These are phyloP conservation scores for Oikopleura albicans DNA, from an alignment of 23 tunicate genomes.

Conservation along the genomic window DNA sequence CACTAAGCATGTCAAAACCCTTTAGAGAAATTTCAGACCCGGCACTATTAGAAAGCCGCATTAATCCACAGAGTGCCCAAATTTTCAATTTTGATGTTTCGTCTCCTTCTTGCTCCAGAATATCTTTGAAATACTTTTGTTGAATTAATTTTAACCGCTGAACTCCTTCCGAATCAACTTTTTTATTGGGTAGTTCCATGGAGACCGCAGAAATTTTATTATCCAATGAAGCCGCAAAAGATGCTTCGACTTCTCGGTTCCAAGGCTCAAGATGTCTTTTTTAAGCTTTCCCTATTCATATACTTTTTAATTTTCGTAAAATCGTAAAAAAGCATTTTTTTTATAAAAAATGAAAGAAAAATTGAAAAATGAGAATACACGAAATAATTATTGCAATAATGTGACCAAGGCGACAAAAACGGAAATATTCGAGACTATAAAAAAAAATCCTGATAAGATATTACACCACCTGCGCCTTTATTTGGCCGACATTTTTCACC, in stretches of 20 bases:
- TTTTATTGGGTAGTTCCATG: neutral
- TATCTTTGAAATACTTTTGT: neutral
- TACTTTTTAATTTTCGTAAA: too few species aligned
- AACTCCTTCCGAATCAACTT: neutral
- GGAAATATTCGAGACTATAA: too few species aligned
- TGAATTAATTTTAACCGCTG: neutral
- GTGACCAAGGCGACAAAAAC: too few species aligned
- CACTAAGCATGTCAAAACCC: neutral
- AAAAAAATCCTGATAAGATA: too few species aligned
- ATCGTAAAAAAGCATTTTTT: too few species aligned
- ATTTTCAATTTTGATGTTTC: neutral
- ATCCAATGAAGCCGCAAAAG: neutral
- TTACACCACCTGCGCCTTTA: too few species aligned
- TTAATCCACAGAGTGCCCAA: constrained; percentile 14
- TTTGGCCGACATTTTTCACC: too few species aligned
- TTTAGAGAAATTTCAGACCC: neutral
- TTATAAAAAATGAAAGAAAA: too few species aligned
- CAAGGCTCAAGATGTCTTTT: neutral
- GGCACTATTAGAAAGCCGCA: neutral
- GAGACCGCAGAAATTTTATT: neutral
- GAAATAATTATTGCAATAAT: too few species aligned
- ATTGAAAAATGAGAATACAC: too few species aligned
- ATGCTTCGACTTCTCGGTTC: neutral
- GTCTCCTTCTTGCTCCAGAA: neutral
- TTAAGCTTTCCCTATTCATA: too few species aligned